Base-by-base conservation (phyloP, 2,888 invertebrate species). In the Acronicta aceris region DNA sequence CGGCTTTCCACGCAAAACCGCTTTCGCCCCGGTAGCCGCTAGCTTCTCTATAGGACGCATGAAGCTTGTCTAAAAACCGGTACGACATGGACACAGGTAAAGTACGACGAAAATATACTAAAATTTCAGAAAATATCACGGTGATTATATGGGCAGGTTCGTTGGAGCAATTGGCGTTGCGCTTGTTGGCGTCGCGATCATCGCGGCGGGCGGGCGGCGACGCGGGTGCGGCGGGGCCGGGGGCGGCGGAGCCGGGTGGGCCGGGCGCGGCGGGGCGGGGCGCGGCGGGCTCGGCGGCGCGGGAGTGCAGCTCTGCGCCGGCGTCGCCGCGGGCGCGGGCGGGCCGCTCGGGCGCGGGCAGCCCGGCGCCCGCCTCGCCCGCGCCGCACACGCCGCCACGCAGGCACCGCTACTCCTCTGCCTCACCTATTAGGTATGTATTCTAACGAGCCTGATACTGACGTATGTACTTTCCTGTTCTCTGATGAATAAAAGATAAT, bases 281-380 rank as follows among this genome's bases (percentile, higher is more conserved):
- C 74, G 65, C 56, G 63, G 63, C 58, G 57, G 40, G 57, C n/a
- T 71, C 70, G 42, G 76, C 67, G 48, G 84, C 82, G 50, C 85
- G 92, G 2, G 91, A 87, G 84, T 88, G 88, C 57, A 87, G 88
- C 71, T 93, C 94, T 0, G 94, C 95, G 67, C 94, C 94, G 0
- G 95, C 95, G 45, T 94, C 95, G 0, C 95, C 95, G 4, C 95
- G 97, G 96, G n/a, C 97, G 97, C 46, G 96, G 96, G 41, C 97
- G 96, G 58, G 97, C 97, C 52, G 96, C 96, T 12, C 96, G 79
- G 60, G 65, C 74, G 56, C 60, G 96, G 48, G 73, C 75, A 52
- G 69, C 70, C 95, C 96, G 96, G 95, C 76, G 64, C 71, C 65
- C 65, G 59, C 59, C 69, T 47, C 74, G 61, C 59, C 81, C 71